Percentiles rank a stretch among this genome's conserved stretches.
These are phyloP conservation scores for Doryteuthis pealeii DNA, from an alignment of 1,140 invertebrate genomes.

Conservation along the genomic window DNA sequence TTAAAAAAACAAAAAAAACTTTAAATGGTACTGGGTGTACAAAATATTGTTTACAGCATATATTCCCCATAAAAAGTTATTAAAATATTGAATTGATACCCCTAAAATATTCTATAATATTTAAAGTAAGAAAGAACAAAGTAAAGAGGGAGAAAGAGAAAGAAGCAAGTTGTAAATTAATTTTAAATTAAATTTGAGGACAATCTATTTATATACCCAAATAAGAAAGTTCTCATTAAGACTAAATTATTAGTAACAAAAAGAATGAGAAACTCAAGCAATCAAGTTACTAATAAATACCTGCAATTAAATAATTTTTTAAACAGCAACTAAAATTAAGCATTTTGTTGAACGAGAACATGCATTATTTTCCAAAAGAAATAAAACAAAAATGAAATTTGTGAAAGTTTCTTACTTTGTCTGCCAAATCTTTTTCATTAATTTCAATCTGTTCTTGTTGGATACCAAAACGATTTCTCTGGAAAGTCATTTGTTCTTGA, in stretches of 20 bases:
- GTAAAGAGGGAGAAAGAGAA: neutral
- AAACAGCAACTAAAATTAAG: too few species aligned
- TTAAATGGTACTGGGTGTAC: neutral
- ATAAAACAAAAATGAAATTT: constrained; percentile 60
- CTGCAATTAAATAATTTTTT: too few species aligned
- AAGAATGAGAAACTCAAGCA: too few species aligned
- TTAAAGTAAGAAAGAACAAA: neutral
- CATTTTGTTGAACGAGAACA: too few species aligned
- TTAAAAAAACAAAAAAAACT: neutral
- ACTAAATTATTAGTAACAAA: neutral
- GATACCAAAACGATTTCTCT: constrained; percentile 77
- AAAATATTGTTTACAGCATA: too few species aligned
- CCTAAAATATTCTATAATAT: too few species aligned
- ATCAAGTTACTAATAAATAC: too few species aligned
- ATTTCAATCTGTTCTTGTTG: constrained; percentile 74
- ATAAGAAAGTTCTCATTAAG: neutral
- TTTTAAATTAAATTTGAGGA: neutral
- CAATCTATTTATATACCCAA: neutral
- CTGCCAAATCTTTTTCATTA: constrained; percentile 86
- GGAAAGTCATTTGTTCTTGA: constrained; percentile 85
- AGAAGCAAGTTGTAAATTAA: neutral
- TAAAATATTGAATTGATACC: too few species aligned
- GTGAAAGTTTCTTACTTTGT: constrained; percentile 67
- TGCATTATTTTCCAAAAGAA: neutral
- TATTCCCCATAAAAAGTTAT: too few species aligned